Evolutionary conservation across 2,888 invertebrate species (phyloP).

Genomic region (Dioctria rufipes): DNA sequence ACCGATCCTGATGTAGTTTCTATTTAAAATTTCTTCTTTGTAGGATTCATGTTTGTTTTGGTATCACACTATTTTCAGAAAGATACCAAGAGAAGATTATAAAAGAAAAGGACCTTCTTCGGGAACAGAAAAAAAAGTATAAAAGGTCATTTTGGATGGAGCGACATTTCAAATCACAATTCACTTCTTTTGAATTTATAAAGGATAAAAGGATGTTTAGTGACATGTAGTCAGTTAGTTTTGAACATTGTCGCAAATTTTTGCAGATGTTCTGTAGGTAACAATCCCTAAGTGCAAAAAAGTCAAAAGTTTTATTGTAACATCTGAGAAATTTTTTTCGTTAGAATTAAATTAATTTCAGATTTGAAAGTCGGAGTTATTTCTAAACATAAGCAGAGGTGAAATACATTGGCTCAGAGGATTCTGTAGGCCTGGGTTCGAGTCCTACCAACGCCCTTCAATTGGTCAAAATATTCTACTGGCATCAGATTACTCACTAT

Average conservation of each 20-base stretch:
- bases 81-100: slow-evolving; percentile 26
- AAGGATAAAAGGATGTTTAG: not conserved
- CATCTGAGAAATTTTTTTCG: too few relatives aligned
- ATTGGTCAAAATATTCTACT: too few relatives aligned
- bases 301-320: too few relatives aligned
- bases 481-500: too few relatives aligned
- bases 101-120: slow-evolving; percentile 14
- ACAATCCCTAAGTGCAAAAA: too few relatives aligned
- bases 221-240: slow-evolving; percentile 4
- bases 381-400: too few relatives aligned
- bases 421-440: too few relatives aligned
- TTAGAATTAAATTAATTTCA: too few relatives aligned
- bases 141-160: slow-evolving; percentile 20
- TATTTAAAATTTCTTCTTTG: slow-evolving; percentile 14
- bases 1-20: slow-evolving; percentile 17
- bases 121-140: not conserved
- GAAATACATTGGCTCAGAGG: too few relatives aligned
- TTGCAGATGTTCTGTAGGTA: slow-evolving; percentile 12
- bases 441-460: too few relatives aligned
- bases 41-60: slow-evolving; percentile 34
- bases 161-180: not conserved
- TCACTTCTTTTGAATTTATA: not conserved
- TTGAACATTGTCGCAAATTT: slow-evolving; percentile 16
- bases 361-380: too few relatives aligned
- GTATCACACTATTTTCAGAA: not conserved